phyloP scores from a whole-genome alignment of 2,113 vertebrate species.

The Lophura nycthemera region DNA sequence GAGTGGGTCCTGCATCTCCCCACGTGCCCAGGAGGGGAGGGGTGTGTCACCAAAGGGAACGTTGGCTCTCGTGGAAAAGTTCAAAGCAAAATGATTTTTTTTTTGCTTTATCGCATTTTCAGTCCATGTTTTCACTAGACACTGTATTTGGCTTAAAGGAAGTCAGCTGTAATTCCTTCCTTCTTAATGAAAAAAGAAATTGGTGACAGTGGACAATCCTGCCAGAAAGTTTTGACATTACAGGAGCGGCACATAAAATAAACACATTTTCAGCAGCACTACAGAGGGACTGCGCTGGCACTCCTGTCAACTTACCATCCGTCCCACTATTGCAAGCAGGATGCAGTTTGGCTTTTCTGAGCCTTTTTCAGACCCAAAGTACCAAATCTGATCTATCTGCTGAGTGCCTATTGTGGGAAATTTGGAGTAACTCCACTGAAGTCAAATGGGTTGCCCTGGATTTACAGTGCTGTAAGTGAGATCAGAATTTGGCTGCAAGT shows the following conservation, averaged over 20 bases:
- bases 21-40: not conserved
- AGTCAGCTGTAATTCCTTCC: not conserved
- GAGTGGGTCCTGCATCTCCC: not conserved
- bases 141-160: not conserved
- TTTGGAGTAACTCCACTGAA: conserved; percentile 65
- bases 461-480: conserved; percentile 71
- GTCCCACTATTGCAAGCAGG: not conserved
- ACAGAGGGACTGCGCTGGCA: not conserved
- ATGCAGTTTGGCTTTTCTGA: conserved; percentile 37
- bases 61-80: not conserved
- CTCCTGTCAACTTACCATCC: not conserved
- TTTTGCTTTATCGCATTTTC: not conserved
- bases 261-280: not conserved
- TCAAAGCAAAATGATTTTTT: not conserved
- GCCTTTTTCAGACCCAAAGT: conserved; percentile 28
- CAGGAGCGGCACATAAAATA: not conserved
- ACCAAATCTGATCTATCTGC: conserved; percentile 46
- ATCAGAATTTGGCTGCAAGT: conserved; percentile 71
- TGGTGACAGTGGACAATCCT: not conserved
- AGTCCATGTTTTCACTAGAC: not conserved
- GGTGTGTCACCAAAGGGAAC: not conserved
- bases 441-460: conserved; percentile 64
- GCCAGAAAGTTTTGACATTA: not conserved
- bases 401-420: conserved; percentile 57
- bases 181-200: not conserved